A percentile compares a stretch with the other conserved stretches of the same genome.
These are phyloP conservation scores for Pteruthius melanotis DNA, from an alignment of 2,113 vertebrate genomes.

Conservation along the genomic window DNA sequence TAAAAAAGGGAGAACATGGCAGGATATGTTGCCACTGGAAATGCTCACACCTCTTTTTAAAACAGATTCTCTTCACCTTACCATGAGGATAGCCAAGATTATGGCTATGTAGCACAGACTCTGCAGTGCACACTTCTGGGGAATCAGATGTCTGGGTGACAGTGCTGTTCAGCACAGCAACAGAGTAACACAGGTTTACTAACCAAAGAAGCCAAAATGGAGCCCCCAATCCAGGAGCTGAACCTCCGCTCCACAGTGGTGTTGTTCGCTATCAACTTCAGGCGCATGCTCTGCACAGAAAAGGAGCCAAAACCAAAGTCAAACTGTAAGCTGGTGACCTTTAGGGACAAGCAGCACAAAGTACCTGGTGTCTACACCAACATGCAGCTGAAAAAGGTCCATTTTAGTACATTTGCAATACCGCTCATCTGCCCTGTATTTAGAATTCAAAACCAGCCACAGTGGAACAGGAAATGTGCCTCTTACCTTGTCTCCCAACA, in stretches of 20 bases:
- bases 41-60: neutral
- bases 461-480: neutral
- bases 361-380: neutral
- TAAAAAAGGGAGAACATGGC: neutral
- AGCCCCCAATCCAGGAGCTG: slow-evolving; percentile 97
- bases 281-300: slow-evolving; percentile 90
- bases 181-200: slow-evolving; percentile 35
- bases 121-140: neutral
- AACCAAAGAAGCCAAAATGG: slow-evolving; percentile 96
- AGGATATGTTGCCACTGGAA: neutral
- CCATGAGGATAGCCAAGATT: neutral
- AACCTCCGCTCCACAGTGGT: slow-evolving; percentile 95
- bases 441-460: neutral
- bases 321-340: neutral
- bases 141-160: neutral
- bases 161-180: neutral
- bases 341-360: neutral
- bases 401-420: neutral
- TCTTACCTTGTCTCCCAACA: neutral
- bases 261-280: slow-evolving; percentile 98
- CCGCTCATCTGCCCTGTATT: neutral
- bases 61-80: neutral
- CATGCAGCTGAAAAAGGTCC: neutral
- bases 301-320: neutral
- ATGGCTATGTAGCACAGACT: neutral